phyloP scores from a whole-genome alignment of 2,888 invertebrate genomes.

The Sarcophaga carnaria region DNA sequence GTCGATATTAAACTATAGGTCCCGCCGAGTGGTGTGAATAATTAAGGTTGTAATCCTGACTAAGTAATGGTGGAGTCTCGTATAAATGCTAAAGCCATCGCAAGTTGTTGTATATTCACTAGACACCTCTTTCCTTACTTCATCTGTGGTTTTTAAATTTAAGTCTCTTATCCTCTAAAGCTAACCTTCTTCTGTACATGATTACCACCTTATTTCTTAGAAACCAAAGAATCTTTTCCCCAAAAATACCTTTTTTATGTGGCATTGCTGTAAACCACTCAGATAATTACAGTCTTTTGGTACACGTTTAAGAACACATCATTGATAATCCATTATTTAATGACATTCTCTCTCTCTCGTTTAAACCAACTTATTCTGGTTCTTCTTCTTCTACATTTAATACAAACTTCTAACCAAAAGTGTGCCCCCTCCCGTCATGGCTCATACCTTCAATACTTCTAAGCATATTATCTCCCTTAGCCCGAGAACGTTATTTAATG shows the following conservation, averaged over 20 bases:
- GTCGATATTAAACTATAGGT: too few species aligned
- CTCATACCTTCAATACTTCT: not conserved
- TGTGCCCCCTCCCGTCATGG: not conserved
- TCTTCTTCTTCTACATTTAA: too few species aligned
- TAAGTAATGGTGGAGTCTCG: too few species aligned
- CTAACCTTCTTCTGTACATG: too few species aligned
- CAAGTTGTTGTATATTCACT: too few species aligned
- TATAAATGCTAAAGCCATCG: too few species aligned
- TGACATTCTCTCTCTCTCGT: not conserved
- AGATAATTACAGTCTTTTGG: slow-evolving; percentile 36
- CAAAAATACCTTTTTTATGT: not conserved
- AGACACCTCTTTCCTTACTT: too few species aligned
- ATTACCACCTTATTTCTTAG: too few species aligned
- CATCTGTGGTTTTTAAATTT: too few species aligned
- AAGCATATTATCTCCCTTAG: not conserved
- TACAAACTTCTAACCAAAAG: not conserved
- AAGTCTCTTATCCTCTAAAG: too few species aligned
- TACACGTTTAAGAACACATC: slow-evolving; percentile 35
- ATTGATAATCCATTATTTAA: slow-evolving; percentile 36
- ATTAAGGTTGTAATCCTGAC: too few species aligned
- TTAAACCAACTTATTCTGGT: not conserved
- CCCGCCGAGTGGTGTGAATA: too few species aligned
- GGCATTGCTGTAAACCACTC: slow-evolving; percentile 21
- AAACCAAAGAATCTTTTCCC: not conserved
- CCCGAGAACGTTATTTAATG: slow-evolving; percentile 41